Evolutionary conservation across 1,140 invertebrate genomes (phyloP), one percentile per base, ranked within the genome.

Genomic region (Lithobius niger): DNA sequence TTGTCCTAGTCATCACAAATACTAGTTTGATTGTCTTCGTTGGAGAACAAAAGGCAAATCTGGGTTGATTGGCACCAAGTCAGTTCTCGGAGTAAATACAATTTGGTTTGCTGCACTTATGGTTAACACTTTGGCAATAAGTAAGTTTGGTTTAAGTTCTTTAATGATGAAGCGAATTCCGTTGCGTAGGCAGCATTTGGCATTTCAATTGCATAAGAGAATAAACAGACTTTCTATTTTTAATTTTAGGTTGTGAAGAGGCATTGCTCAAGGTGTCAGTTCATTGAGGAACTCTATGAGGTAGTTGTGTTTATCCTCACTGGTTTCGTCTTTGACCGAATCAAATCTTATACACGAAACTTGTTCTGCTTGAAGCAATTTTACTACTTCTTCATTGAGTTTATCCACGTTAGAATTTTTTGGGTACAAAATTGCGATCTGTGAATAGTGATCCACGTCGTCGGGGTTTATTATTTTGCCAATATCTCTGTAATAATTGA

Each of bases 1-100:
- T 76, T 60, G 74, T 76, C 43, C 74, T 74, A 19, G 71, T 69
- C 65, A 78, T 72, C n/a, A 70, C 67, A 64, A 77, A 79, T 27
- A 74, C 72, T 3, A 76, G 57, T 57, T 60, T 56, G 26, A 72
- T 55, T 26, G 68, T 54, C 74, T 67, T 57, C 64, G 58, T 18
- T 60, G 57, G 3, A 18, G n/a, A 56, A 52, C 55, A 2, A 3
- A 3, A 2, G 55, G 55, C 2, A 54, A 16, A 10, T 36, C 31
- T 36, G 31, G 6, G 31, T 36, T 36, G 6, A 36, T 36, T 36
- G 31, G 31, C 6, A n/a, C 31, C n/a, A 36, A 36, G n/a, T 36
- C 31, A 10, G n/a, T 36, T 36, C n/a, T 36, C 6, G 31, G 31
- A 36, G n/a, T 36, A 36, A 36, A 36, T 36, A 36, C 31, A 36